These are phyloP conservation scores for Doryteuthis pealeii DNA, from an alignment of 1,140 invertebrate species.

Conservation along the genomic window DNA sequence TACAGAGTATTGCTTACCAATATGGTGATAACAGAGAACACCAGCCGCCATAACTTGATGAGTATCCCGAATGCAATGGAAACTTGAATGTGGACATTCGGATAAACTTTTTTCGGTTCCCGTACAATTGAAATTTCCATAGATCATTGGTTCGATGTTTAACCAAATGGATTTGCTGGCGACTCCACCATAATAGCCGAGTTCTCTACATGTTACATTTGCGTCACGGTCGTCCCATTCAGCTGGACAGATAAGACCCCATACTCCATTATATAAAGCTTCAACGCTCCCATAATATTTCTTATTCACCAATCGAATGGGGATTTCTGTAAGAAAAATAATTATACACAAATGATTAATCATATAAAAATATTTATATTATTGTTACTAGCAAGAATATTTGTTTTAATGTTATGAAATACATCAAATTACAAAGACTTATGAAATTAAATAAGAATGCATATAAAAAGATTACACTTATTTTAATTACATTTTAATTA, in stretches of 20 bases:
- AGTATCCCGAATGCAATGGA: background rate
- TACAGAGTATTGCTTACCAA: no score
- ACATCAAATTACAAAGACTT: no score
- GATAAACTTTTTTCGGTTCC: constrained; percentile 26
- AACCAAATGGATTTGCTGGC: background rate
- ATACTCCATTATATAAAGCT: constrained; percentile 49
- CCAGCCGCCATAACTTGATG: background rate
- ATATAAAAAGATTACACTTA: no score
- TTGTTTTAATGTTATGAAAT: no score
- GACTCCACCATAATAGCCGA: constrained; percentile 61
- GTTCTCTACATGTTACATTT: constrained; percentile 69
- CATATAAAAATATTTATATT: no score
- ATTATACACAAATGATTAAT: no score
- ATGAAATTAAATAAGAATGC: no score
- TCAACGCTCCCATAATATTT: constrained; percentile 27
- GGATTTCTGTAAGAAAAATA: no score
- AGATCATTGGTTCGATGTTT: background rate
- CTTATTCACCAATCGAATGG: no score
- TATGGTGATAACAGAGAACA: background rate
- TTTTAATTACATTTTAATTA: no score
- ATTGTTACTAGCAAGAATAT: no score
- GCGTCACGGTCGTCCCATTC: constrained; percentile 70
- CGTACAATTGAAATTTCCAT: constrained; percentile 30
- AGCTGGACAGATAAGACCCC: constrained; percentile 75
- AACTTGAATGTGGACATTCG: constrained; percentile 18